Base-by-base conservation (phyloP, 1,140 invertebrate species). In the Nautilus pompilius region DNA sequence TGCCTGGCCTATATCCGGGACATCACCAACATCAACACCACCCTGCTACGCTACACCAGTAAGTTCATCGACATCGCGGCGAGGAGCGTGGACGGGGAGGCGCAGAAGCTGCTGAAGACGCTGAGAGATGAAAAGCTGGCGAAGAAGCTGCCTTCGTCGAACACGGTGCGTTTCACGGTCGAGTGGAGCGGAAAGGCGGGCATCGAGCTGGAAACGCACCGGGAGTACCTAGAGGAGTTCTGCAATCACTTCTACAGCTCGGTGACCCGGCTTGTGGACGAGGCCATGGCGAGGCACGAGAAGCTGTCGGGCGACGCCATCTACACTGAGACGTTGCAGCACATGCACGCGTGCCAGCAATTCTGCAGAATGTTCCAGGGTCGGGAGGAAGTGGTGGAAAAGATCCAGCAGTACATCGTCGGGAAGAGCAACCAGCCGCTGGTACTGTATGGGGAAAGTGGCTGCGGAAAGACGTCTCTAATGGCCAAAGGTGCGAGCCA, bases 111-210 rank as follows among this genome's bases (percentile, higher is more conserved):
- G 15, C 80, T 99, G 15, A 90, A 90, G 6, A 91, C 96, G 82
- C 85, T 99, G 0, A 85, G 96, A 70, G 96, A 98, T 78, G 91
- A 92, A 13, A 75, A 75, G 58, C 68, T 83, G 10, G 75, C 77
- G 5, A 73, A 72, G 48, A 76, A 72, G 58, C 68, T 82, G 55
- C 63, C 70, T 2, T 68, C 72, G 10, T 59, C 54, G 22, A 82
- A 81, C 65, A 67, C 79, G n/a, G 70, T 63, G 17, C 63, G 67
- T 73, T 98, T 96, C 74, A 95, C 91, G 0, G 93, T 99, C 0
- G 95, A 98, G 79, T 99, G 96, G 96, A 94, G 95, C 29, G 95
- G 95, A 0, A 87, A 95, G 56, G 95, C 98, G 80, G 96, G 96
- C 54, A 85, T 98, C 10, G 94, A 96, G 72, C 87, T 88, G 13